phyloP scores from a whole-genome alignment of 2,797 vertebrate species.

The Oreonectes daqikongensis region DNA sequence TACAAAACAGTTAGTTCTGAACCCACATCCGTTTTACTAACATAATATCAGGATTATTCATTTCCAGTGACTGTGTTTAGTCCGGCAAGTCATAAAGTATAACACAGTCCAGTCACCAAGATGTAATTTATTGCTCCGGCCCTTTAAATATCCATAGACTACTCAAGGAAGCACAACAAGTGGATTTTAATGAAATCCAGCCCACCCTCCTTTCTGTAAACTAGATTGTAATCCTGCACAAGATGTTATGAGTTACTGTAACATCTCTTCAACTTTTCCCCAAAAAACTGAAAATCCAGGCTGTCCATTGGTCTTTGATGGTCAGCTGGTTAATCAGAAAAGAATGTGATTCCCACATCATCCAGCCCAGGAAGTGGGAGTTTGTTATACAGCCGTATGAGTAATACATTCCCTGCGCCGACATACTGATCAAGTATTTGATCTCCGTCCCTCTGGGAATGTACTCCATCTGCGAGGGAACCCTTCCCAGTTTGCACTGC shows the following conservation, averaged over 20 bases:
- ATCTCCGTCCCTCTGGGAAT: conserved; percentile 1
- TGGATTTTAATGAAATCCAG: not conserved
- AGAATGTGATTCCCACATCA: conserved; percentile 27
- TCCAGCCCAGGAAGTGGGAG: conserved; percentile 31
- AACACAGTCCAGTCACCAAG: not conserved
- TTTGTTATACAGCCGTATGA: conserved; percentile 41
- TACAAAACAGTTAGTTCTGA: not conserved
- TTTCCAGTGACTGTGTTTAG: conserved; percentile 50
- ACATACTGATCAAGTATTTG: conserved; percentile 5
- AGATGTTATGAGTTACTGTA: no score
- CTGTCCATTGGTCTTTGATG: conserved; percentile 41
- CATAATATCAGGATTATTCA: conserved; percentile 35
- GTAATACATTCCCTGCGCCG: conserved; percentile 30
- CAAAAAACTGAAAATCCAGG: conserved; percentile 12
- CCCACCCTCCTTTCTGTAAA: not conserved
- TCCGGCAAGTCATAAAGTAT: conserved; percentile 22
- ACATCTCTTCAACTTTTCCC: conserved; percentile 27
- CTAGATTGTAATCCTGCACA: no score
- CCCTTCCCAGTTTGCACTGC: conserved; percentile 19
- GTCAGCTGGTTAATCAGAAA: conserved; percentile 50
- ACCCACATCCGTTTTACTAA: conserved; percentile 31
- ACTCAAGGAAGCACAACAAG: not conserved
- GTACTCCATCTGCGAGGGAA: not conserved
- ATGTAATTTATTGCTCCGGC: not conserved
- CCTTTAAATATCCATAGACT: not conserved